These are phyloP conservation scores for Phalera bucephala DNA, from an alignment of 2,888 invertebrate species.

Conservation along the genomic window DNA sequence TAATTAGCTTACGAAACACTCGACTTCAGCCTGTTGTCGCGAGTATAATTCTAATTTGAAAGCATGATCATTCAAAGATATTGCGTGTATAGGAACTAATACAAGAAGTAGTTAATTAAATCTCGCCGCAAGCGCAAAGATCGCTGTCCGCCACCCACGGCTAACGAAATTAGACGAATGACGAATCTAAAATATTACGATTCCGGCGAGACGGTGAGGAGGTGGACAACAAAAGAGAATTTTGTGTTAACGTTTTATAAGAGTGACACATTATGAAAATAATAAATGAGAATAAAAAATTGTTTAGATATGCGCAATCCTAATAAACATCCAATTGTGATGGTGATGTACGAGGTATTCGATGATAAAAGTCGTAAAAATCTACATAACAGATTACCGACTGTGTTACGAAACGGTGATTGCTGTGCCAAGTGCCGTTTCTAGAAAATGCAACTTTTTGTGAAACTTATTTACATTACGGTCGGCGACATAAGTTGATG, in stretches of 20 bases:
- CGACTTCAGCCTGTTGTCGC: slow-evolving; percentile 3
- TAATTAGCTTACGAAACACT: slow-evolving; percentile 23
- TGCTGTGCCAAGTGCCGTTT: slow-evolving; percentile 5
- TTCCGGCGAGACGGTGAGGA: slow-evolving; percentile 7
- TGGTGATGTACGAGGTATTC: slow-evolving; percentile 1
- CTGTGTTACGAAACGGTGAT: slow-evolving; percentile 2
- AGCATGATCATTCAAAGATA: slow-evolving; percentile 10
- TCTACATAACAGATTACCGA: slow-evolving; percentile 1
- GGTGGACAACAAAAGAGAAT: slow-evolving; percentile 6
- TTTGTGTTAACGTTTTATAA: too few relatives aligned
- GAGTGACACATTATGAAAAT: background rate
- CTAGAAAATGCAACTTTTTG: too few relatives aligned
- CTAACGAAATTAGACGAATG: slow-evolving; percentile 56
- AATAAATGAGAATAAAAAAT: slow-evolving; percentile 6
- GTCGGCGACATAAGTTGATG: too few relatives aligned
- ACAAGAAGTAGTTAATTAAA: slow-evolving; percentile 43
- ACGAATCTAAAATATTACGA: slow-evolving; percentile 36
- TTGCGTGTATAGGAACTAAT: slow-evolving; percentile 19
- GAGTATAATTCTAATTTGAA: slow-evolving; percentile 6
- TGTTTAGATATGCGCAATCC: slow-evolving; percentile 4
- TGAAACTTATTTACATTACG: too few relatives aligned
- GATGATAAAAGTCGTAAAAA: slow-evolving; percentile 6
- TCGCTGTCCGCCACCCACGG: slow-evolving; percentile 51
- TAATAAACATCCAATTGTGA: slow-evolving; percentile 13
- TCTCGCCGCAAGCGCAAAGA: slow-evolving; percentile 39